phyloP scores from a whole-genome alignment of 2,797 vertebrate genomes.

The Epinephelus malabaricus region DNA sequence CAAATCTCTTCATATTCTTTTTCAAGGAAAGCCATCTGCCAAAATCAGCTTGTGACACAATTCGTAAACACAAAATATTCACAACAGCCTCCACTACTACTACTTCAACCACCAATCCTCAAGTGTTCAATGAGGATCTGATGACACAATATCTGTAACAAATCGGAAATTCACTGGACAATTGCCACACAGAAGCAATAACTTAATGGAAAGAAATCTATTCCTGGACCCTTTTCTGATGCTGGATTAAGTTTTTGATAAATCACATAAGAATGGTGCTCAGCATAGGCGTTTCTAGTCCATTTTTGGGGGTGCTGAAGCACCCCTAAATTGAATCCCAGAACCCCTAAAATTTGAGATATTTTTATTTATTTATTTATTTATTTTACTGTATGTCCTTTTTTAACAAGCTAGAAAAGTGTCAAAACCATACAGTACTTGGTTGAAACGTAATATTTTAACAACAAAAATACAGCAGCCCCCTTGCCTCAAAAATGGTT shows the following conservation, averaged over 20 bases:
- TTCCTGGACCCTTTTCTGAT: constrained; percentile 4
- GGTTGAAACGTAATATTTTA: too few species aligned
- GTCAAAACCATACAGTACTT: too few species aligned
- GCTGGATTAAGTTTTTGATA: not conserved
- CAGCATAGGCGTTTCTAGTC: not conserved
- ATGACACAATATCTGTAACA: constrained; percentile 1
- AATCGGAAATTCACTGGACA: constrained; percentile 22
- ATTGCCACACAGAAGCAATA: constrained; percentile 12
- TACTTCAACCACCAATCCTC: not conserved
- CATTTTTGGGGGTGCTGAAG: too few species aligned
- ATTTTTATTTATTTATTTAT: too few species aligned
- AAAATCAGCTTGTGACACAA: constrained; percentile 12
- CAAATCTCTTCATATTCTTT: constrained; percentile 1
- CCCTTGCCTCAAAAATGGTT: too few species aligned
- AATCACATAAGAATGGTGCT: constrained; percentile 1
- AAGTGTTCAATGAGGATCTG: constrained; percentile 2
- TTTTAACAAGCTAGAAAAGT: too few species aligned
- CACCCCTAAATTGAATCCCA: too few species aligned
- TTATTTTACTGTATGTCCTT: too few species aligned
- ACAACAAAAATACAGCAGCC: too few species aligned
- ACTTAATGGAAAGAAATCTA: constrained; percentile 21
- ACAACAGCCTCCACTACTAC: not conserved
- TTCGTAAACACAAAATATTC: not conserved
- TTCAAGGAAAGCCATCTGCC: constrained; percentile 7
- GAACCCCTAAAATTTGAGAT: too few species aligned